Base-by-base conservation (phyloP, 2,888 invertebrate genomes). In the Xestoiulus laeticollis region DNA sequence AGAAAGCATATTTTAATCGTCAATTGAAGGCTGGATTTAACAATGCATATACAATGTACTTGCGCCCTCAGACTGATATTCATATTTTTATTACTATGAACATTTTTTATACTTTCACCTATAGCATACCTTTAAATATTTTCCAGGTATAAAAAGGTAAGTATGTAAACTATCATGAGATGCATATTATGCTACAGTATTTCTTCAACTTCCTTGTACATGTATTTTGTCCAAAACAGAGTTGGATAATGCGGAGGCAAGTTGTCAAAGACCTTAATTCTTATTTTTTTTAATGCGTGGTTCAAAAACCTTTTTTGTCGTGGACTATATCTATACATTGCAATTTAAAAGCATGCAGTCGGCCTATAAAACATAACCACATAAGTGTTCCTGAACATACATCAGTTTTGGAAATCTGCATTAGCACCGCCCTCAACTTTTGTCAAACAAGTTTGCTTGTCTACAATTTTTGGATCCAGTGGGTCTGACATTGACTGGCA, bases 391-490 rank as follows among this genome's bases (percentile, higher is more conserved):
- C 30, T 30, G 30, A 10, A 78, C 30, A 16, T 78, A 16, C 78
- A 78, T 78, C 78, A 78, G 78, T 16, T 78, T 78, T 14, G 30
- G 30, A 30, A 78, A 78, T 78, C 78, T 78, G 78, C 78, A 78
- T 78, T 16, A 78, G 14, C 30, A 3, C 78, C 78, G 30, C 78
- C 78, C 78, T 78, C 78, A 26, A 1, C 78, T 12, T 78, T 26
- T 78, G 26, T 30, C 30, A 78, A 78, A 78, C 78, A 78, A 78
- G 30, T 32, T 30, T 14, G 30, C 16, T 30, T 78, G 78, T 32
- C 78, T 32, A 30, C 78, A 30, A 32, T 78, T 78, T 78, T 14
- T 32, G 26, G 78, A 78, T 78, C 30, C 16, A 32, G 78, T 78
- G 48, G 1, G 78, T 78, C 26, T 78, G 78, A 78, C 78, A 78